Evolutionary conservation across 2,888 invertebrate species (phyloP).

Genomic region (Drosophila affinis): DNA sequence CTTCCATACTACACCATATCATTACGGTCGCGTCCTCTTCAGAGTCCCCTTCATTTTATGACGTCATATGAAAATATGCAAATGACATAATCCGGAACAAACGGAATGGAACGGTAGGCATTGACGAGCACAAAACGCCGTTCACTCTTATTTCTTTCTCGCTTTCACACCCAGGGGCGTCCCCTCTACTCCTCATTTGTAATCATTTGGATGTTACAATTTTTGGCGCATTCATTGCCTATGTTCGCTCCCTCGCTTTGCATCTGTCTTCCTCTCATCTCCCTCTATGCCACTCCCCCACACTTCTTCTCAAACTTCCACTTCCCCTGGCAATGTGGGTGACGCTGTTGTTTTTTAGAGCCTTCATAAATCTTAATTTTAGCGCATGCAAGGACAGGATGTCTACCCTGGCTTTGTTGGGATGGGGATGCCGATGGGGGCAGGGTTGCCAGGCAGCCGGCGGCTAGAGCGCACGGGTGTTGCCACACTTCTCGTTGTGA

Average conservation of each 20-base stretch:
- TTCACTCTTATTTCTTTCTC: not conserved
- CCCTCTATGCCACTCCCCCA: not conserved
- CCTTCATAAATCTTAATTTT: constrained; percentile 80
- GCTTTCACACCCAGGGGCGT: not conserved
- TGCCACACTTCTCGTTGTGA: constrained; percentile 76
- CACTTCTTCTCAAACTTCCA: constrained; percentile 8
- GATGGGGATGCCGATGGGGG: not conserved
- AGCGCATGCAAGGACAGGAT: constrained; percentile 71
- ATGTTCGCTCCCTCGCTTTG: constrained; percentile 13
- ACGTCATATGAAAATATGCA: not conserved
- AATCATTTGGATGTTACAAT: constrained; percentile 78
- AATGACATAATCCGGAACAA: constrained; percentile 25
- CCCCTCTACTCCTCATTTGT: constrained; percentile 70
- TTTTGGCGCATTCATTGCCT: constrained; percentile 74
- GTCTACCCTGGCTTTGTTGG: constrained; percentile 46
- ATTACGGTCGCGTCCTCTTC: too few species aligned
- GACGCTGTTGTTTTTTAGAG: constrained; percentile 78
- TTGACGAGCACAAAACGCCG: not conserved
- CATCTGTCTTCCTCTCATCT: too few species aligned
- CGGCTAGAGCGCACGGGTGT: not conserved
- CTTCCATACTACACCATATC: too few species aligned
- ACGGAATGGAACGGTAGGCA: constrained; percentile 16
- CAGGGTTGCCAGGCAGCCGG: constrained; percentile 13
- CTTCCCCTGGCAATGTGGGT: constrained; percentile 16
- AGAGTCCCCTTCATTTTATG: too few species aligned